Percentiles rank a stretch among this genome's conserved stretches.
Conservation (phyloP, 2,113 vertebrate species). For the Monarcha castaneiventris region DNA sequence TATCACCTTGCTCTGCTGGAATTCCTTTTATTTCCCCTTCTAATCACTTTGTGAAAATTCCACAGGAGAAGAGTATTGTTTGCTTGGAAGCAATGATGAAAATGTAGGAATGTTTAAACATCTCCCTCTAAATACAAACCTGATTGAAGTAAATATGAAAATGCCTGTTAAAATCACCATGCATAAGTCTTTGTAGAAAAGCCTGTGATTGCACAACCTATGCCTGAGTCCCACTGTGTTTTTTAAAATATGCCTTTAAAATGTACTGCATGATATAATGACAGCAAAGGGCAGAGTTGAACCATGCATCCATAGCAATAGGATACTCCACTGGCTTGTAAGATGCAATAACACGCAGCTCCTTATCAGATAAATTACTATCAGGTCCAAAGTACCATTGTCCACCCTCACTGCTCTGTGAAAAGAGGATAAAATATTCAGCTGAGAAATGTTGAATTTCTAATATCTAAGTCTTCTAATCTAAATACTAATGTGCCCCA, state of each 20-base stretch:
- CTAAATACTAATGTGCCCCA: neutral
- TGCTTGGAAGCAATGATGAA: neutral
- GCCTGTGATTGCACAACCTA: neutral
- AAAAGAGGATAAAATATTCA: neutral
- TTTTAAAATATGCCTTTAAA: neutral
- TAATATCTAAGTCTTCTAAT: neutral
- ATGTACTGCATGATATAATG: neutral
- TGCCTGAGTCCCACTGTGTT: neutral
- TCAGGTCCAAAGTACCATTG: neutral
- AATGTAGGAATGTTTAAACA: neutral
- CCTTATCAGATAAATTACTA: neutral
- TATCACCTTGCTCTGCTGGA: neutral
- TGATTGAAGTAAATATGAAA: neutral
- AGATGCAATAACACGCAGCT: neutral
- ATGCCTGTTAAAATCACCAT: neutral
- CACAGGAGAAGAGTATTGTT: neutral
- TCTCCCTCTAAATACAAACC: neutral
- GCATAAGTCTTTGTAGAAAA: neutral
- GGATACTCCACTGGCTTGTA: neutral
- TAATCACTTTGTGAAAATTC: neutral
- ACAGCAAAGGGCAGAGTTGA: neutral
- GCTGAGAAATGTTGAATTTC: neutral
- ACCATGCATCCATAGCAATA: neutral
- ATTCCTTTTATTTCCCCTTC: neutral
- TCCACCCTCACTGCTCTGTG: neutral